These are phyloP conservation scores for Rissa tridactyla DNA, from an alignment of 2,113 vertebrate species.

Conservation along the genomic window DNA sequence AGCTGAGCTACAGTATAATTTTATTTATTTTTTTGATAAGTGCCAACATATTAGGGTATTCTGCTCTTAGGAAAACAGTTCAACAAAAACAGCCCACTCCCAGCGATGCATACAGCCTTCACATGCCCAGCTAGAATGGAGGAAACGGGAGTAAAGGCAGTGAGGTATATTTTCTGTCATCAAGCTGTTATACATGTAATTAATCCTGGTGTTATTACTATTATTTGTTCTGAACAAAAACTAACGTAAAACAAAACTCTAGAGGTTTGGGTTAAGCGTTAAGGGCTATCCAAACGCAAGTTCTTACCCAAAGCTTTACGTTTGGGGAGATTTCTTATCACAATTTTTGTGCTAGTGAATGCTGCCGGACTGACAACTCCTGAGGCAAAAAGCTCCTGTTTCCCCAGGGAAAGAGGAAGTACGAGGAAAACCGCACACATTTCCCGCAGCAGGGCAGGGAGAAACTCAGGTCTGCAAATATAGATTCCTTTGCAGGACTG, in stretches of 20 bases:
- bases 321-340: not conserved
- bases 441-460: not conserved
- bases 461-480: not conserved
- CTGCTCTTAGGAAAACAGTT: conserved; percentile 3
- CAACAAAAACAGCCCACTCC: not conserved
- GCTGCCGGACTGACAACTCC: not conserved
- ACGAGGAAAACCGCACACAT: not conserved
- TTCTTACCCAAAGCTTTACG: not conserved
- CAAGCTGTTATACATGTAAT: not conserved
- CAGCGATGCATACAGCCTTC: not conserved
- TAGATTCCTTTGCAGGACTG: not conserved
- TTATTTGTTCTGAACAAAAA: not conserved
- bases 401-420: not conserved
- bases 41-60: conserved; percentile 27
- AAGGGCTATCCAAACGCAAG: not conserved
- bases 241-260: not conserved
- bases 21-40: not conserved
- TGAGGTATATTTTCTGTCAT: not conserved
- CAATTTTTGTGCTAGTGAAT: not conserved
- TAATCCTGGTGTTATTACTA: not conserved
- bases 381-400: not conserved
- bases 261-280: not conserved
- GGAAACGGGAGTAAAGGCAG: not conserved
- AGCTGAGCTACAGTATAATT: not conserved
- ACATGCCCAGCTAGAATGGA: not conserved